Conservation (phyloP, 2,888 invertebrate species). For the Callimorpha dominula region DNA sequence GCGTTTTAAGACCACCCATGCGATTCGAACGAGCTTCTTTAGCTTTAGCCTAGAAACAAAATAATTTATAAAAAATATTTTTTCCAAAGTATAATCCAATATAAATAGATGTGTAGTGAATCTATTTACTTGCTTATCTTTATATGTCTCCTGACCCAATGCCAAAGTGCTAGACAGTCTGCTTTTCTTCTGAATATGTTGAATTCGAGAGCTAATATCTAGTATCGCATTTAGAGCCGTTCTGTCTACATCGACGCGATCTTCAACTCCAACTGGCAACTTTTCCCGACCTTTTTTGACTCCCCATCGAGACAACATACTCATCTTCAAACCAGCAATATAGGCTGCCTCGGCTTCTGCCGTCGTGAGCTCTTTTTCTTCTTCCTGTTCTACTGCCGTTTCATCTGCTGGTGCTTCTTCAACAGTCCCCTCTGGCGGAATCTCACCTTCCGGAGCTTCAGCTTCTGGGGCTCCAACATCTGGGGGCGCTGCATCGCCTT, state of each 20-base stretch:
- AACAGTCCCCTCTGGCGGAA: neutral
- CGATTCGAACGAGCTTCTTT: conserved; percentile 87
- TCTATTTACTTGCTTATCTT: conserved; percentile 83
- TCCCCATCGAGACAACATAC: conserved; percentile 51
- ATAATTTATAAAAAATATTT: conserved; percentile 15
- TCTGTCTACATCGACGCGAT: conserved; percentile 70
- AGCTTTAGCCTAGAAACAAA: conserved; percentile 84
- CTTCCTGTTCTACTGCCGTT: conserved; percentile 4
- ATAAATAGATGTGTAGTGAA: conserved; percentile 46
- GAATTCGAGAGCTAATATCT: conserved; percentile 73
- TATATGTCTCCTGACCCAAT: conserved; percentile 79
- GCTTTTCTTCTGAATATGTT: conserved; percentile 75
- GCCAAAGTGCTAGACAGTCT: conserved; percentile 75
- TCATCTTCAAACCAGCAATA: conserved; percentile 45
- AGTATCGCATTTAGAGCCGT: conserved; percentile 78
- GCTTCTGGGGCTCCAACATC: conserved; percentile 11
- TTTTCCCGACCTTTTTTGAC: conserved; percentile 52
- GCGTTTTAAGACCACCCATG: conserved; percentile 76
- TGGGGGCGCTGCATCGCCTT: conserved; percentile 1
- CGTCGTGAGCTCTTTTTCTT: neutral
- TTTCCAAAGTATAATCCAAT: conserved; percentile 56
- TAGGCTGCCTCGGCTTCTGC: neutral
- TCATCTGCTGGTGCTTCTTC: neutral
- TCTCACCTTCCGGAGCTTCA: neutral
- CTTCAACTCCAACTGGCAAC: conserved; percentile 39